Conservation (phyloP, 2,113 vertebrate species). For the Rattus rattus region DNA sequence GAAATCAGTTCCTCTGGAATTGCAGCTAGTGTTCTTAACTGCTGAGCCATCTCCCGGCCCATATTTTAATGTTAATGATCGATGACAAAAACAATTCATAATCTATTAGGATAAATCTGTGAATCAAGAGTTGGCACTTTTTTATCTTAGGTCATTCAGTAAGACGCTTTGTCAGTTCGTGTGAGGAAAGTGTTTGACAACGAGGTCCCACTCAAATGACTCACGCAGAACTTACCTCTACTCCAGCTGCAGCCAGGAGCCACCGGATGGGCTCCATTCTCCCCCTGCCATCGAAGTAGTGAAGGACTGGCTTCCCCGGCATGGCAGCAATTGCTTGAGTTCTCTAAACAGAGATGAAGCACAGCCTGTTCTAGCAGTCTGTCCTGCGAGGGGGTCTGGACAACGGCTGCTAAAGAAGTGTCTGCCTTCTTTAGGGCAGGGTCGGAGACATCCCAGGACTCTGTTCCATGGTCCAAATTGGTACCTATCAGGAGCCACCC, state of each 20-base stretch:
- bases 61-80: not conserved
- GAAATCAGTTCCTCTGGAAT: too few species aligned
- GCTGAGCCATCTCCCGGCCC: not conserved
- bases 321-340: constrained; percentile 73
- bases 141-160: not conserved
- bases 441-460: not conserved
- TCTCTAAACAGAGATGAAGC: not conserved
- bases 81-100: too few species aligned
- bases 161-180: not conserved
- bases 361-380: not conserved
- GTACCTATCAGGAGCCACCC: not conserved
- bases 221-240: constrained; percentile 84
- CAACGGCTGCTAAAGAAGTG: not conserved
- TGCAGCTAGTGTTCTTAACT: too few species aligned
- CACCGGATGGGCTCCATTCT: constrained; percentile 92
- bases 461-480: not conserved
- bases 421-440: not conserved
- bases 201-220: not conserved
- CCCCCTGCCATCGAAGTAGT: constrained; percentile 91
- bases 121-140: too few species aligned
- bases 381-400: not conserved
- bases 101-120: too few species aligned
- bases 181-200: not conserved
- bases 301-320: constrained; percentile 86
- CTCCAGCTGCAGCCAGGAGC: constrained; percentile 89